Evolutionary conservation across 2,113 vertebrate species (phyloP).

Genomic region (Notothenia rossii): DNA sequence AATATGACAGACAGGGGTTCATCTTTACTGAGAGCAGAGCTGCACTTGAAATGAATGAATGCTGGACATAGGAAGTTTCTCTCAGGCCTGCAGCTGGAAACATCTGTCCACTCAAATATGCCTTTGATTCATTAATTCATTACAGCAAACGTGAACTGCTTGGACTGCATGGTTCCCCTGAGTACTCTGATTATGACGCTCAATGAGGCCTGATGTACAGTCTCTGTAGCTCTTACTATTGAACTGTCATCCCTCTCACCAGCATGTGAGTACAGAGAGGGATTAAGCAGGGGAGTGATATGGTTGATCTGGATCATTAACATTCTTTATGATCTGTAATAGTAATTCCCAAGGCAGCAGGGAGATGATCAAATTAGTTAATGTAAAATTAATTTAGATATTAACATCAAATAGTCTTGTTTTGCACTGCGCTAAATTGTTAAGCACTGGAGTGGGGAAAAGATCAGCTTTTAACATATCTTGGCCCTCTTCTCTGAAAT

Average conservation of each 20-base stretch:
- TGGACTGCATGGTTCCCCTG: too few species aligned
- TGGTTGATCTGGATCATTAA: not conserved
- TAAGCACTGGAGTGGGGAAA: not conserved
- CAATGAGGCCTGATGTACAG: slow-evolving; percentile 10
- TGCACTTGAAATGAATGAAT: slow-evolving; percentile 7
- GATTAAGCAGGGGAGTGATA: not conserved
- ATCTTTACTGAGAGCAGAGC: slow-evolving; percentile 13
- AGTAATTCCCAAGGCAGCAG: not conserved
- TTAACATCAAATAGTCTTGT: not conserved
- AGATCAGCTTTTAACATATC: not conserved
- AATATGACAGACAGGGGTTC: slow-evolving; percentile 25
- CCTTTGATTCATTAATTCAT: slow-evolving; percentile 37
- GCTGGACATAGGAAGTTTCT: not conserved
- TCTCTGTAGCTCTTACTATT: not conserved
- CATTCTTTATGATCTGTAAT: not conserved
- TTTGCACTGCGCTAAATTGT: not conserved
- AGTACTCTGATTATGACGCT: not conserved
- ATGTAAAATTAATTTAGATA: not conserved
- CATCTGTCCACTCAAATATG: slow-evolving; percentile 2
- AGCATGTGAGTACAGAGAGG: not conserved
- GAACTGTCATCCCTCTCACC: not conserved
- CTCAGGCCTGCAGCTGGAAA: not conserved
- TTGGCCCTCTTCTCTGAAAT: not conserved
- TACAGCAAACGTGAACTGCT: slow-evolving; percentile 2
- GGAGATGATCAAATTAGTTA: not conserved